Evolutionary conservation across 2,113 vertebrate species (phyloP).

Genomic region (Hepsetus odoe): DNA sequence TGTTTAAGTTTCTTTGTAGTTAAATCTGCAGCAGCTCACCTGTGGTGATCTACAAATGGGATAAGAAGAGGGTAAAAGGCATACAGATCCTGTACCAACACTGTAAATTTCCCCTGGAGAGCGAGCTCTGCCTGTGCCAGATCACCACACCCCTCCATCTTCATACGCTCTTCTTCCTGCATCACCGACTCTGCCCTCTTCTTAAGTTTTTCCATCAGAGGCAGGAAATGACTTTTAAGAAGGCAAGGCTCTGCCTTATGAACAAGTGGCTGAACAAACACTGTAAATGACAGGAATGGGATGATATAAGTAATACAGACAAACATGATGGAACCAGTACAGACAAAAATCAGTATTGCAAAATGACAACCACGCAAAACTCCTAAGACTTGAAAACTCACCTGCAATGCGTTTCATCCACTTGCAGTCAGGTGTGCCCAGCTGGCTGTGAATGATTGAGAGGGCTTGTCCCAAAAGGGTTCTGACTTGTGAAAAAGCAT

Average conservation of each 20-base stretch:
- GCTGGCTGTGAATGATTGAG: conserved; percentile 88
- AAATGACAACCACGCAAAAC: no score
- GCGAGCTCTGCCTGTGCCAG: conserved; percentile 89
- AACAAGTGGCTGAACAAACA: conserved; percentile 92
- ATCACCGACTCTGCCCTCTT: conserved; percentile 88
- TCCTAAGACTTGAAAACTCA: conserved; percentile 56
- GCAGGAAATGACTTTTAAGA: conserved; percentile 90
- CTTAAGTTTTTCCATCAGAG: conserved; percentile 93
- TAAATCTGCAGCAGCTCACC: conserved; percentile 70
- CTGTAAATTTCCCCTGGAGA: conserved; percentile 89
- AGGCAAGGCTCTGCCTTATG: conserved; percentile 82
- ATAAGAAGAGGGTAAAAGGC: conserved; percentile 95
- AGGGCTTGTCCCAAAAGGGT: conserved; percentile 88
- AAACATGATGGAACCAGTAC: no score
- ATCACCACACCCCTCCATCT: conserved; percentile 82
- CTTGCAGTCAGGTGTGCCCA: conserved; percentile 87
- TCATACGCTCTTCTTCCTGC: conserved; percentile 89
- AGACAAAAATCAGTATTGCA: no score
- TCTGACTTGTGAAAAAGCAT: conserved; percentile 86
- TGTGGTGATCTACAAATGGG: conserved; percentile 91
- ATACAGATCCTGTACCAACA: conserved; percentile 91
- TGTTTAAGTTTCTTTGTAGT: neutral
- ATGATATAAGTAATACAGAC: neutral
- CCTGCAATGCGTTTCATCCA: conserved; percentile 95
- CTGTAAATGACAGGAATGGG: conserved; percentile 60